Evolutionary conservation across 2,888 invertebrate genomes (phyloP).

Genomic region (Nasonia oneida): DNA sequence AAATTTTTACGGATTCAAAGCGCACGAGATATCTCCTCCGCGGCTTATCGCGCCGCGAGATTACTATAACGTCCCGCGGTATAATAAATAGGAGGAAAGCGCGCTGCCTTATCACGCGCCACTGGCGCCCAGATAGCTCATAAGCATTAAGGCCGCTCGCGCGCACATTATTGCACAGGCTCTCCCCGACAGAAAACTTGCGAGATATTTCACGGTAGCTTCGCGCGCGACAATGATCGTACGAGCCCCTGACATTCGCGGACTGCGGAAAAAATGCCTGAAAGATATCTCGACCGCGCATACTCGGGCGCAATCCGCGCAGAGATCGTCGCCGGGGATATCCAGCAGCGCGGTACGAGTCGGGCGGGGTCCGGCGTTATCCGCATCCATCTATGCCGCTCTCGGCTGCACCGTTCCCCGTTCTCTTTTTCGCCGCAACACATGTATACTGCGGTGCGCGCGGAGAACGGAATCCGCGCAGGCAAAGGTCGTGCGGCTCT

Average conservation of each 20-base stretch:
- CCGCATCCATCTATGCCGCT: constrained; percentile 46
- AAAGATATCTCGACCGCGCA: constrained; percentile 17
- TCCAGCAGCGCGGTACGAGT: constrained; percentile 11
- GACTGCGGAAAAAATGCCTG: neutral
- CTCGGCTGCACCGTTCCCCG: constrained; percentile 29
- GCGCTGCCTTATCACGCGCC: neutral
- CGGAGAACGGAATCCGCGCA: neutral
- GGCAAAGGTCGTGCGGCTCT: constrained; percentile 38
- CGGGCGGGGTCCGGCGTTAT: constrained; percentile 41
- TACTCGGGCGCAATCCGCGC: neutral
- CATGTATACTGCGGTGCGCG: neutral
- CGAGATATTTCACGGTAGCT: neutral
- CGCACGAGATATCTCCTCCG: neutral
- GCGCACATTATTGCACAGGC: neutral
- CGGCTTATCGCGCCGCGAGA: neutral
- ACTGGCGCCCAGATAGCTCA: neutral
- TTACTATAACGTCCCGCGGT: constrained; percentile 14
- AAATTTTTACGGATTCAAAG: constrained; percentile 22
- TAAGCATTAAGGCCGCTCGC: neutral
- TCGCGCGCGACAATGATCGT: neutral
- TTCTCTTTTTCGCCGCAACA: constrained; percentile 41
- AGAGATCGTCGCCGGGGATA: neutral
- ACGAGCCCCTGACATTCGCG: neutral
- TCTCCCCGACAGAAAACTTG: neutral
- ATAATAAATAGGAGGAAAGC: constrained; percentile 17